phyloP scores from a whole-genome alignment of 2,888 invertebrate species.

The Podotricha telesiphe region DNA sequence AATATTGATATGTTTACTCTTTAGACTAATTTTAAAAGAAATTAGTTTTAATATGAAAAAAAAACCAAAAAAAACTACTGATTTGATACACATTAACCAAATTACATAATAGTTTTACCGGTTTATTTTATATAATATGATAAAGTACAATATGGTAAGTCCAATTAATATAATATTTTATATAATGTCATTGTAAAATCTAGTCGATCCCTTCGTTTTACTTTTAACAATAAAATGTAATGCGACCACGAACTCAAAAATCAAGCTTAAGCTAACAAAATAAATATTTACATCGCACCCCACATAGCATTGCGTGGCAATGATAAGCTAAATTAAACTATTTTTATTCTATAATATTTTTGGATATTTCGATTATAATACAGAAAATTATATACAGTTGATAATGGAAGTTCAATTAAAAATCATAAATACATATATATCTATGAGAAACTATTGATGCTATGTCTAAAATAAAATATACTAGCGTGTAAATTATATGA shows the following conservation, averaged over 20 bases:
- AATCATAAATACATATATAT: constrained; percentile 22
- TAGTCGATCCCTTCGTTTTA: constrained; percentile 18
- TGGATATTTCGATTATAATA: constrained; percentile 67
- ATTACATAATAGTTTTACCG: background rate
- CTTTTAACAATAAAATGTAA: constrained; percentile 31
- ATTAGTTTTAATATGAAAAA: constrained; percentile 34
- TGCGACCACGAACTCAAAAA: constrained; percentile 36
- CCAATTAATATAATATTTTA: background rate
- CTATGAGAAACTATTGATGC: constrained; percentile 12
- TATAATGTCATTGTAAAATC: background rate
- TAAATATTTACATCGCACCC: constrained; percentile 52
- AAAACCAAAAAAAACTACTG: constrained; percentile 36
- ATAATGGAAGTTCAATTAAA: constrained; percentile 78
- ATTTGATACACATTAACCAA: background rate
- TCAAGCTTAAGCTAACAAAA: constrained; percentile 43
- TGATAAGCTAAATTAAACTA: constrained; percentile 61
- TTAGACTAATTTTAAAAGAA: constrained; percentile 39
- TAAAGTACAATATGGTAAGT: background rate
- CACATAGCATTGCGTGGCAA: constrained; percentile 57
- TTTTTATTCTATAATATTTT: constrained; percentile 61
- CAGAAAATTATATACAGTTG: constrained; percentile 65
- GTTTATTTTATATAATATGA: background rate
- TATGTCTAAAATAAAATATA: background rate
- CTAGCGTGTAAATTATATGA: background rate
- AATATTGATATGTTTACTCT: constrained; percentile 56